Evolutionary conservation across 2,888 invertebrate genomes (phyloP).

Genomic region (Bellardia bayeri): DNA sequence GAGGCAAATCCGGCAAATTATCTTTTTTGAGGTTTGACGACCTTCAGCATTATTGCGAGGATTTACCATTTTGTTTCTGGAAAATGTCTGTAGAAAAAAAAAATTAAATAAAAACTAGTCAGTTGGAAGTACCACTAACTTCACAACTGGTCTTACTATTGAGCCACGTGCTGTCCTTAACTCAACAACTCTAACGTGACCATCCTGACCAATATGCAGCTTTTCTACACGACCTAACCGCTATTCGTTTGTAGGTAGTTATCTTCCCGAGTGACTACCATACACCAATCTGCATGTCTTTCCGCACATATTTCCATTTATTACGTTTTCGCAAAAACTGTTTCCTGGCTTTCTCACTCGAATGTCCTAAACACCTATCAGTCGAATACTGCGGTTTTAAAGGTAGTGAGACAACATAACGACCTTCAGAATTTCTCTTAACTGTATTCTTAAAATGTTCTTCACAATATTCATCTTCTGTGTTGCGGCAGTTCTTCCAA

Average conservation of each 20-base stretch:
- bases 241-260: no score
- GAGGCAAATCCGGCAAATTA: slow-evolving; percentile 28
- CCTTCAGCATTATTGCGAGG: neutral
- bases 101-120: slow-evolving; percentile 6
- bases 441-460: neutral
- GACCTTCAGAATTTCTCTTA: neutral
- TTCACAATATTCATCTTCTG: slow-evolving; percentile 11
- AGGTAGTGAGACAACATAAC: slow-evolving; percentile 6
- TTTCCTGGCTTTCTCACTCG: neutral
- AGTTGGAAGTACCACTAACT: slow-evolving; percentile 32
- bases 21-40: neutral
- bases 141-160: slow-evolving; percentile 28
- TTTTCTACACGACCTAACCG: slow-evolving; percentile 2
- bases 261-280: slow-evolving; percentile 9
- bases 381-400: neutral
- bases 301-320: slow-evolving; percentile 7
- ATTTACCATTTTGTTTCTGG: slow-evolving; percentile 11
- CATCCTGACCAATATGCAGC: slow-evolving; percentile 14
- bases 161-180: neutral
- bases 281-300: slow-evolving; percentile 3
- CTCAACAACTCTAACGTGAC: slow-evolving; percentile 40
- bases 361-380: neutral
- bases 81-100: neutral
- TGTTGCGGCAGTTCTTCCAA: slow-evolving; percentile 28
- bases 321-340: slow-evolving; percentile 1